Percentiles rank a stretch among this genome's conserved stretches.
phyloP scores from a whole-genome alignment of 1,140 invertebrate genomes.

The Camponotus vicinus region DNA sequence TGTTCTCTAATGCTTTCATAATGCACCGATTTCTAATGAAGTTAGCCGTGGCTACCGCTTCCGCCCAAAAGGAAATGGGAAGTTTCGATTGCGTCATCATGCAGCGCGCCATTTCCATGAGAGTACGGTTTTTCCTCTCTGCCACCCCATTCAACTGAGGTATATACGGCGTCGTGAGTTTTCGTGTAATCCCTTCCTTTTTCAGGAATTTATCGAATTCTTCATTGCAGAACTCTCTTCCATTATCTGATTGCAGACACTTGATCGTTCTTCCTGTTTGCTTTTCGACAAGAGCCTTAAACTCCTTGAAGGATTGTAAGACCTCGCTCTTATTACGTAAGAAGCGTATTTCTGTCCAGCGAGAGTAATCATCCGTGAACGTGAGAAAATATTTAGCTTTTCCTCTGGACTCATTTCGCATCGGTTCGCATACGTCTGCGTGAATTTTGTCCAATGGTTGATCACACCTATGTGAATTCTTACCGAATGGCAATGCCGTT shows the following conservation, averaged over 20 bases:
- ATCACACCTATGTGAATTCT: neutral
- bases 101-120: too few species aligned
- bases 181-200: too few species aligned
- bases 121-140: too few species aligned
- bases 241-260: neutral
- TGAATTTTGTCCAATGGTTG: neutral
- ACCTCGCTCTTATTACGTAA: neutral
- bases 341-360: neutral
- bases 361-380: neutral
- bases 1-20: neutral
- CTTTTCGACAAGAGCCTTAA: neutral
- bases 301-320: neutral
- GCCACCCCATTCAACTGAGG: too few species aligned
- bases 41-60: neutral
- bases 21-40: conserved; percentile 37
- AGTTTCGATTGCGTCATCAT: neutral
- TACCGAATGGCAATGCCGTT: neutral
- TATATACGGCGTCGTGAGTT: too few species aligned
- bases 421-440: neutral
- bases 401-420: neutral
- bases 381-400: neutral
- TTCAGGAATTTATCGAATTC: neutral
- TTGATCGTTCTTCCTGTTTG: neutral
- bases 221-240: neutral
- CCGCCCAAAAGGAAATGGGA: neutral